Evolutionary conservation across 2,888 invertebrate genomes (phyloP).

Genomic region (Macroteleia sp.): DNA sequence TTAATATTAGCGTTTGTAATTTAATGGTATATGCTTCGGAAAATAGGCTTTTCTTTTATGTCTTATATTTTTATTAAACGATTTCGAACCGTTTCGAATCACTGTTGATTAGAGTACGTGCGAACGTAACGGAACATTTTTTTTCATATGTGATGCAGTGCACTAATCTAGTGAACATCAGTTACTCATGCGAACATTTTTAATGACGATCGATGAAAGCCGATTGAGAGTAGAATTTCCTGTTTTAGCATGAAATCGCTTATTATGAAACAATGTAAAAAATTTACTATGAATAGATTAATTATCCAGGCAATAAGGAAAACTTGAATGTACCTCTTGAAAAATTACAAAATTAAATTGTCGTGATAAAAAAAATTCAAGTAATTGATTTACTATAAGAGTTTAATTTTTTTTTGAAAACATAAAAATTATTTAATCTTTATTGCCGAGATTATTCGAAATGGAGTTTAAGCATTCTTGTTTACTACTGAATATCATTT

Average conservation of each 20-base stretch:
- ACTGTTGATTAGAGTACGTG: slow-evolving; percentile 59
- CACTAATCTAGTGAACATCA: slow-evolving; percentile 11
- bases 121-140: slow-evolving; percentile 51
- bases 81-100: slow-evolving; percentile 32
- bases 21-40: slow-evolving; percentile 31
- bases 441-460: too few species aligned
- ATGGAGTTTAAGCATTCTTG: too few species aligned
- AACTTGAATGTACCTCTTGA: not conserved
- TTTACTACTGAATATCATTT: too few species aligned
- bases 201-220: slow-evolving; percentile 33
- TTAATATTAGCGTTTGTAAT: slow-evolving; percentile 30
- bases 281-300: slow-evolving; percentile 21
- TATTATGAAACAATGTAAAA: slow-evolving; percentile 22
- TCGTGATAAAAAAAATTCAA: too few species aligned
- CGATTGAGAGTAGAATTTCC: slow-evolving; percentile 44
- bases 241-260: slow-evolving; percentile 28
- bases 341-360: not conserved
- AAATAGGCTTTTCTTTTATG: slow-evolving; percentile 40
- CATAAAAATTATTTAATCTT: too few species aligned
- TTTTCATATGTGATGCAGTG: slow-evolving; percentile 17
- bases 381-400: too few species aligned
- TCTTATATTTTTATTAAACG: slow-evolving; percentile 49
- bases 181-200: slow-evolving; percentile 28
- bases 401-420: too few species aligned
- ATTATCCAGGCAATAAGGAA: slow-evolving; percentile 13